phyloP scores from a whole-genome alignment of 2,888 invertebrate genomes.

The Sipunculus nudus region DNA sequence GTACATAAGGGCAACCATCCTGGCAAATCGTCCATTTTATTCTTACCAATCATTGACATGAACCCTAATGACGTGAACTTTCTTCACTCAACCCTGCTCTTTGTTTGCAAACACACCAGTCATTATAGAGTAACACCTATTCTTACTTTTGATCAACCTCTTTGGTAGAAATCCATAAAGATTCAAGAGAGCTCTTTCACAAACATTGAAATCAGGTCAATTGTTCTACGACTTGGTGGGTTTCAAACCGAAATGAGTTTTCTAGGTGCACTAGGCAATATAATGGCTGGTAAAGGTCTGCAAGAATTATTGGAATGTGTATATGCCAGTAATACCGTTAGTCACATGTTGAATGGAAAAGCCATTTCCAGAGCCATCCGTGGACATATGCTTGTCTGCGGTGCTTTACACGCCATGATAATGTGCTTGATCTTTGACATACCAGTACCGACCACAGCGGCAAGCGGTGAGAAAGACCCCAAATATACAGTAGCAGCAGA shows the following conservation, averaged over 20 bases:
- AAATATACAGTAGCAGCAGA: no score
- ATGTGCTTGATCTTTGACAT: no score
- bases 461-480: no score
- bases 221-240: conserved; percentile 34
- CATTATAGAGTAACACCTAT: conserved; percentile 27
- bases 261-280: conserved; percentile 42
- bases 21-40: conserved; percentile 33
- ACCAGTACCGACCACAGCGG: no score
- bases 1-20: conserved; percentile 25
- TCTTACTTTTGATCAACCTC: conserved; percentile 40
- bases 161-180: conserved; percentile 36
- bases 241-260: conserved; percentile 46
- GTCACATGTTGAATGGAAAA: conserved; percentile 46
- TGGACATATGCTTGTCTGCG: conserved; percentile 41
- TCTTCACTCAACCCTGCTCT: conserved; percentile 33
- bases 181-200: conserved; percentile 19
- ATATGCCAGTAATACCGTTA: conserved; percentile 43
- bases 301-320: conserved; percentile 41
- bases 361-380: conserved; percentile 37
- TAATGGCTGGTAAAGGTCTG: conserved; percentile 42
- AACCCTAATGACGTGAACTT: conserved; percentile 35
- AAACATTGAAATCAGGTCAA: conserved; percentile 15
- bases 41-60: conserved; percentile 43
- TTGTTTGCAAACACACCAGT: conserved; percentile 20
- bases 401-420: conserved; percentile 10